Evolutionary conservation across 2,113 vertebrate species (phyloP), one percentile per base, ranked within the genome.

Genomic region (Odocoileus hemionus): DNA sequence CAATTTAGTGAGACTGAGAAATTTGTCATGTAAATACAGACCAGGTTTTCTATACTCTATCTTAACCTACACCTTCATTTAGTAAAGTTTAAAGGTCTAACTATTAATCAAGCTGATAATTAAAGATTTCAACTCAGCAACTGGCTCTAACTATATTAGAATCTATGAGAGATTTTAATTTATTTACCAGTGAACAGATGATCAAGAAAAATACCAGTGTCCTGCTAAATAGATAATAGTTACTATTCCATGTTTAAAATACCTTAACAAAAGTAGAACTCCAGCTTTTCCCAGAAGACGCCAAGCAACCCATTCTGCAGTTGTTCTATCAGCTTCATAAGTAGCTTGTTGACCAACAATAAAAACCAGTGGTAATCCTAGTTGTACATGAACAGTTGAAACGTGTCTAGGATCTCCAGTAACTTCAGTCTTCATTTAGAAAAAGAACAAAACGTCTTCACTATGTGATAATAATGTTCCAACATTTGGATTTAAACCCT

Each of bases 191-290:
- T 90, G 15, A 88, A 43, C 39, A 89, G 19, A 43, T 1, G 70
- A 60, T 6, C 43, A 13, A 55, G 36, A 55, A 97, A 87, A 52
- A 80, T 6, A 70, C 10, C 26, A 70, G 1, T 60, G 6, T 64
- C 85, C 78, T 94, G 30, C 43, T 79, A 96, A 94, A 39, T 30
- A 89, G 1, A 91, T 4, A 89, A 83, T 1, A 91, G 8, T 89
- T 57, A 92, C 26, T 55, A 85, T 33, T 82, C 21, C 23, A 55
- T 39, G 30, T 87, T 58, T 54, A 78, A 85, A 61, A 61, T 98
- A 99, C 99, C 99, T 99, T 98, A 99, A 98, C 33, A 99, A 97
- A n/a, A 99, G 99, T 21, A 99, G 96, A 93, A 99, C 98, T 80
- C 99, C 99, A 2, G 99, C 99, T 90, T 99, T 99, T 79, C 99